Evolutionary conservation across 2,797 vertebrate species (phyloP).

Genomic region (Kryptopterus vitreolus): DNA sequence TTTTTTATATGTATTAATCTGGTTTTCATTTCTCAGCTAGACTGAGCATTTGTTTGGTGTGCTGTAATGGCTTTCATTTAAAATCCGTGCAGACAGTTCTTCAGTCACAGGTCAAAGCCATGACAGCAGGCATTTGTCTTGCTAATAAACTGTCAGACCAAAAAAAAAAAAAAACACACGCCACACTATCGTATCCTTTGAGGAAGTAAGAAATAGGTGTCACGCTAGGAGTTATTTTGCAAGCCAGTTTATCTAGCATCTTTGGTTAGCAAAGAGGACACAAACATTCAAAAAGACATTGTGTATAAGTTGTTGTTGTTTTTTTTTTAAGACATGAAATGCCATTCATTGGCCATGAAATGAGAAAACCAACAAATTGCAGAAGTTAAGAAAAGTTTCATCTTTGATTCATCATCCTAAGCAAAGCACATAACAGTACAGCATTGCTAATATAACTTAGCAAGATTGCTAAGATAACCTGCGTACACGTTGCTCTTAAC

Average conservation of each 20-base stretch:
- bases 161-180: too few species aligned
- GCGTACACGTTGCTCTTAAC: background rate
- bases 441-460: too few species aligned
- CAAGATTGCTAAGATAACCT: background rate
- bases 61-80: slow-evolving; percentile 33
- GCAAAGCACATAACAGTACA: background rate
- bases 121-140: slow-evolving; percentile 41
- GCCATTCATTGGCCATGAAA: too few species aligned
- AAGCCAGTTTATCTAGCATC: background rate
- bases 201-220: background rate
- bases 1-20: background rate
- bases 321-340: background rate
- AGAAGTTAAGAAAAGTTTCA: background rate
- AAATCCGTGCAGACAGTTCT: slow-evolving; percentile 27
- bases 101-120: slow-evolving; percentile 33
- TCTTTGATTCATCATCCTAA: background rate
- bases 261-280: background rate
- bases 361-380: background rate
- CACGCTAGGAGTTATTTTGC: background rate
- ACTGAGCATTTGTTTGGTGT: background rate
- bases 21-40: background rate
- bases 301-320: background rate
- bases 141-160: slow-evolving; percentile 36
- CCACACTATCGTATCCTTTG: slow-evolving; percentile 6
- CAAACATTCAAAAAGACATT: background rate